These are phyloP conservation scores for Boulengeromyrus knoepffleri DNA, from an alignment of 2,113 vertebrate genomes.

Conservation along the genomic window DNA sequence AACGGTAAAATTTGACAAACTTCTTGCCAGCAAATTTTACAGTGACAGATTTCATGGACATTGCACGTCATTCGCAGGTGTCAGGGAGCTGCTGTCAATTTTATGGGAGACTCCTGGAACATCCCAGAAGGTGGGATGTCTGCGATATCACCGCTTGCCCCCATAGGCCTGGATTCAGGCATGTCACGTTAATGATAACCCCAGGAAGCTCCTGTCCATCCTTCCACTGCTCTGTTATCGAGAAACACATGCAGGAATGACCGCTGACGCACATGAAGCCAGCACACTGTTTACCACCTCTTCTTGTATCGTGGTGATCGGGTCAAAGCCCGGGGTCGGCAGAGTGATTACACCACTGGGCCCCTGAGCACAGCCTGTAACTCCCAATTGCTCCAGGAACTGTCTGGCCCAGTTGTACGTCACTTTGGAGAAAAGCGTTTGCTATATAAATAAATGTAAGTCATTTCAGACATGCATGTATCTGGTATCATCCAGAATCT, in stretches of 20 bases:
- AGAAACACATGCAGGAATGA: neutral
- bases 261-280: neutral
- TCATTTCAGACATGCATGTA: neutral
- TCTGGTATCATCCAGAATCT: neutral
- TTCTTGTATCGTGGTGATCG: neutral
- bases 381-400: neutral
- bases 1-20: neutral
- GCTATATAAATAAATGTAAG: neutral
- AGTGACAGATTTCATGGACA: neutral
- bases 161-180: neutral
- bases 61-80: neutral
- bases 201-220: neutral
- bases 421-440: neutral
- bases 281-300: neutral
- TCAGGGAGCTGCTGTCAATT: neutral
- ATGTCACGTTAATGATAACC: neutral
- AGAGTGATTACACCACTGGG: neutral
- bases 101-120: neutral
- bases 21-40: neutral
- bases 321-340: neutral
- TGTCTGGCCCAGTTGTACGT: neutral
- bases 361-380: neutral
- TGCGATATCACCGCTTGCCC: neutral
- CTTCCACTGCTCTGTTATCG: neutral
- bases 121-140: neutral